These are phyloP conservation scores for Mystacornis crossleyi DNA, from an alignment of 2,113 vertebrate genomes.

Conservation along the genomic window DNA sequence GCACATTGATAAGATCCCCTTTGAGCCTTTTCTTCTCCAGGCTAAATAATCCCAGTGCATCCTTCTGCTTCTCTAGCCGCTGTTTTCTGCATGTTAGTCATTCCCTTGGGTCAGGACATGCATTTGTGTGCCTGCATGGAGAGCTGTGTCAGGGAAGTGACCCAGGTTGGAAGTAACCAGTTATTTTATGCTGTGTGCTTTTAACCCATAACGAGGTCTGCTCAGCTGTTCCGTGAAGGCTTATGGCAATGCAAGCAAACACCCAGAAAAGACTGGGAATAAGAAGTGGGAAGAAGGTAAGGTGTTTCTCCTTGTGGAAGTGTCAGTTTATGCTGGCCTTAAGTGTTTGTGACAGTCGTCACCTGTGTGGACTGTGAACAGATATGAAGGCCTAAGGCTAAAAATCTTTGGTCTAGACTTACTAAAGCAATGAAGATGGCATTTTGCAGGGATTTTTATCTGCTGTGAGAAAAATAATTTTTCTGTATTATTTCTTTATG, in stretches of 20 bases:
- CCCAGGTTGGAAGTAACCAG: neutral
- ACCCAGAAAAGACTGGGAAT: neutral
- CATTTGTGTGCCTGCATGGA: neutral
- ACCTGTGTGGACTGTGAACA: neutral
- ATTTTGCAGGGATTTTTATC: neutral
- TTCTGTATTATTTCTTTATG: neutral
- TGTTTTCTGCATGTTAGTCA: neutral
- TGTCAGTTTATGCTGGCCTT: neutral
- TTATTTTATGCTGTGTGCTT: neutral
- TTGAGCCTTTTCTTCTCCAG: neutral
- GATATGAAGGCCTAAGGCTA: neutral
- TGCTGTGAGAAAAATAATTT: neutral
- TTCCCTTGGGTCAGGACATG: neutral
- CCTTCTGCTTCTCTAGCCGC: neutral
- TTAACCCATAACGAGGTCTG: neutral
- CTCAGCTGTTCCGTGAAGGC: fast-evolving
- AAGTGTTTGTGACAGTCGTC: neutral
- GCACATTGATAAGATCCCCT: neutral
- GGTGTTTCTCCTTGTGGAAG: neutral
- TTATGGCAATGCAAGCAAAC: neutral
- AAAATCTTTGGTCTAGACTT: neutral
- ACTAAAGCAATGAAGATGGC: neutral
- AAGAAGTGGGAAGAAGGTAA: neutral
- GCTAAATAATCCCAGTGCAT: neutral
- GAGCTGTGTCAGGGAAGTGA: neutral